Base-by-base conservation (phyloP, 2,888 invertebrate species). In the Ferdinandea cuprea region DNA sequence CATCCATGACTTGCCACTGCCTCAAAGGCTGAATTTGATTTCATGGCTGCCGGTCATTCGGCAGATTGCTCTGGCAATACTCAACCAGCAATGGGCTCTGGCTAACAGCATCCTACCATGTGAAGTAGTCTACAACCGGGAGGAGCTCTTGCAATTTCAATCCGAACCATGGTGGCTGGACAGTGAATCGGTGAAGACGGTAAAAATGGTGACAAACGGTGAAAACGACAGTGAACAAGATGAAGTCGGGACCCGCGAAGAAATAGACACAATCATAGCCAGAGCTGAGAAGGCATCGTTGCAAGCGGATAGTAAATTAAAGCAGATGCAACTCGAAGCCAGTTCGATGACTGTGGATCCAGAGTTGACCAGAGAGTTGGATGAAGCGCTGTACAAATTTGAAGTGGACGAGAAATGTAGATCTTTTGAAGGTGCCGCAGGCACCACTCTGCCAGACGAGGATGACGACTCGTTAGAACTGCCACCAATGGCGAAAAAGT, bases 141-240 rank as follows among this genome's bases (percentile, higher is more conserved):
- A 85, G 25, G 85, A 86, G n/a, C 85, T 88, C 0, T 44, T 78
- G 7, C 86, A 86, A 25, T 88, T 86, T 56, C 85, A 79, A 58
- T 80, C 80, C 0, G 81, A 83, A 13, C 88, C 89, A 1, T 89
- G 89, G 89, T 89, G 89, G 89, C 81, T 89, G 0, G 87, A 87
- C 21, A 86, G 83, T 46, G 65, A 86, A 9, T 52, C 85, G 0
- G 78, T 89, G 1, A 85, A 86, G 28, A 80, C 80, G 2, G 86
- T 89, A 9, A 86, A 85, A 59, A 74, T 84, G 40, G 15, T 35
- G 13, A 32, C 32, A 0, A 58, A 68, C 11, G 59, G 30, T 0
- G 50, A 83, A 0, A 46, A 25, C 2, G 35, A 52, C 9, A 25
- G 30, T 8, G 68, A 40, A 2, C 21, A 59, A 2, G 46, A 76